A percentile compares a stretch with the other conserved stretches of the same genome.
Evolutionary conservation across 2,888 invertebrate species (phyloP).

Genomic region (Luffia ferchaultella): DNA sequence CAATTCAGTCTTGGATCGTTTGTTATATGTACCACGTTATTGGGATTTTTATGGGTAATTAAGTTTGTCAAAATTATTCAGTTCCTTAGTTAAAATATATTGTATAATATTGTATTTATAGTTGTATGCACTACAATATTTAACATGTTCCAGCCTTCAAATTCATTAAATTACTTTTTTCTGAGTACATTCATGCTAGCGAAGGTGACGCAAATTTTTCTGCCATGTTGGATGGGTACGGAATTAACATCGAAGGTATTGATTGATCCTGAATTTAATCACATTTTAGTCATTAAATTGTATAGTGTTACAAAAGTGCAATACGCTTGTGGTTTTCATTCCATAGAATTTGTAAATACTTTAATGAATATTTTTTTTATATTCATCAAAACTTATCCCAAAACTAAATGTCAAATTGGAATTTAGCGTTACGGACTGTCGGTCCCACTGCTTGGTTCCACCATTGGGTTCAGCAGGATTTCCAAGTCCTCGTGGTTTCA

Average conservation of each 20-base stretch:
- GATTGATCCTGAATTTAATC: constrained; percentile 4
- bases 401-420: too few relatives aligned
- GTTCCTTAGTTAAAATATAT: neutral
- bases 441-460: too few relatives aligned
- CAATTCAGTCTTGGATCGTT: constrained; percentile 7
- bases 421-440: too few relatives aligned
- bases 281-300: too few relatives aligned
- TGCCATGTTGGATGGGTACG: constrained; percentile 21
- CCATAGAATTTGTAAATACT: too few relatives aligned
- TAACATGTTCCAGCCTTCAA: constrained; percentile 2
- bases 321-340: too few relatives aligned
- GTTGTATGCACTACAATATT: too few relatives aligned
- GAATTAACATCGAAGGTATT: constrained; percentile 18
- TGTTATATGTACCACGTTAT: constrained; percentile 7
- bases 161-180: constrained; percentile 12
- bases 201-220: constrained; percentile 18
- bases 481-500: too few relatives aligned
- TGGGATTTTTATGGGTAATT: neutral
- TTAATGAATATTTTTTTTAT: too few relatives aligned
- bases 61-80: neutral
- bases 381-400: too few relatives aligned
- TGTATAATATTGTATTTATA: neutral
- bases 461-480: too few relatives aligned
- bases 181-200: constrained; percentile 15
- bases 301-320: too few relatives aligned